Evolutionary conservation across 2,888 invertebrate species (phyloP), one percentile per base, ranked within the genome.

Genomic region (Lepidonotus clava): DNA sequence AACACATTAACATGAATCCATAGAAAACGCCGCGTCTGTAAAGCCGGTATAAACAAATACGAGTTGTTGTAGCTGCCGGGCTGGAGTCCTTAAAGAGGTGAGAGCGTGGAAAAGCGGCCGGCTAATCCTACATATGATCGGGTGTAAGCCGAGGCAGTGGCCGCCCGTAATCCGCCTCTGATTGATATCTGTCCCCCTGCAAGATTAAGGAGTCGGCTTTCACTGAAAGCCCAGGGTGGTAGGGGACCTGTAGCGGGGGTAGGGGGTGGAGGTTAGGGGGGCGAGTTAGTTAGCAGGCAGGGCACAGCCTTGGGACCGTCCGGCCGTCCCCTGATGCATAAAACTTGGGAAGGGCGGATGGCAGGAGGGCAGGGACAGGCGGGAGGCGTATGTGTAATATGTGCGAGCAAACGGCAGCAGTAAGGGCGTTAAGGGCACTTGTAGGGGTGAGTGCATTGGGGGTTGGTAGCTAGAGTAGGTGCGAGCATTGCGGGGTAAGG

Each of bases 1-100:
- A 71, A 71, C 38, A 71, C 36, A 71, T 71, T 71, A 71, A 71
- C 71, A 71, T 38, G 71, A 38, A 71, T 38, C 38, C 38, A 71
- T 71, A 71, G 38, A 38, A 36, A 34, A 11, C 24, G 28, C 14
- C 24, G 11, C 28, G 11, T 14, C 32, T 24, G 21, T 71, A 21
- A 71, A 71, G 34, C 71, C 18, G 34, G 36, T 36, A 71, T 71
- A 71, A 34, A 38, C 71, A 71, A 71, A 71, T n/a, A 71, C 34
- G 36, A n/a, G 71, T 38, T 38, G 71, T 38, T 38, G 71, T 38
- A 5, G 36, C 71, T 34, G 36, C n/a, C 18, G 8, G 28, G 24
- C 71, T 38, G 1, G 71, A n/a, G 71, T 38, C 36, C 71, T 38
- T 21, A 38, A 34, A n/a, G 21, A 34, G 71, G 71, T 34, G 71